Base-by-base conservation (phyloP, 2,888 invertebrate species). In the Macrophya alboannulata region DNA sequence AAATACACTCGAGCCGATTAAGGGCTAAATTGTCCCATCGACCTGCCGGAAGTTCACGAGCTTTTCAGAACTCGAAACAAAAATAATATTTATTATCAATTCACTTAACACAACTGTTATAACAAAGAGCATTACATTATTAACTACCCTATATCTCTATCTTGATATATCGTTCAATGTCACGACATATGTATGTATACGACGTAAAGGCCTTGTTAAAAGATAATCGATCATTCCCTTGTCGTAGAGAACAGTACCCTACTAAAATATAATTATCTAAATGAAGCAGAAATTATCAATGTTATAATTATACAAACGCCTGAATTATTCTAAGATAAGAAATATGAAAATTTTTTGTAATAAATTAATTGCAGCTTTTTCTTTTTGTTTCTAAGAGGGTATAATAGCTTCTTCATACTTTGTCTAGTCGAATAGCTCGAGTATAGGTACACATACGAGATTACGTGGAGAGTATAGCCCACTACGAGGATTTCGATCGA, bases 1-100 rank as follows among this genome's bases (percentile, higher is more conserved):
- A 43, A 74, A 74, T 45, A 74, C 72, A 74, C 72, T 45, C 31
- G 72, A 25, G 72, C 72, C 43, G 25, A 45, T 74, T 74, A 74
- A 74, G 43, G 72, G 17, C 45, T 10, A 40, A 43, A 74, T 21
- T 45, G 45, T 74, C 72, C 43, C 15, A 74, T 74, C 72, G 72
- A 45, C 45, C 45, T 74, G 43, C 45, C 72, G 72, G 72, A 74
- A 45, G 21, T n/a, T 17, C 4, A 45, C 10, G 1, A 74, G 21
- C n/a, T 74, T 74, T 21, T 12, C 43, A 74, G 45, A 21, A 31
- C 21, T 74, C 21, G 25, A 21, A 74, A 45, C 21, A 3, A 10
- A 74, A 45, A 45, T 12, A 21, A 25, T 25, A 12, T 74, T 74
- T n/a, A 45, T 12, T 21, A 31, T 12, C 45, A 45, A 74, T 45